Evolutionary conservation across 2,113 vertebrate genomes (phyloP).

Genomic region (Paramormyrops kingsleyae): DNA sequence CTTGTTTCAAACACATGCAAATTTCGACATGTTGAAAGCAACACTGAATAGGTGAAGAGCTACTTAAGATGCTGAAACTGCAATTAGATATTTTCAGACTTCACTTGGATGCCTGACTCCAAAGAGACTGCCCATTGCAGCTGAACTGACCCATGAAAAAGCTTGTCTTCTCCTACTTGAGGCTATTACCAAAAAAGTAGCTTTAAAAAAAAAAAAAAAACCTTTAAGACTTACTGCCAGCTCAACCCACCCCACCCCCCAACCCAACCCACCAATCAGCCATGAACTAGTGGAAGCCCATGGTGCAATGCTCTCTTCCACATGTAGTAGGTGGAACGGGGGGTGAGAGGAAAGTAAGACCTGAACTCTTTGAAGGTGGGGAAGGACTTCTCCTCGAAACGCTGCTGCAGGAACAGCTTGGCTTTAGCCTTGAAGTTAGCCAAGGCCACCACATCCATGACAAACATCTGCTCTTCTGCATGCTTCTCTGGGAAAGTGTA

Average conservation of each 20-base stretch:
- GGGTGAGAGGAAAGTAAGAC: conserved; percentile 80
- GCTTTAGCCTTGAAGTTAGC: conserved; percentile 93
- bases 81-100: conserved; percentile 25
- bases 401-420: conserved; percentile 88
- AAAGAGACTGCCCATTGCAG: conserved; percentile 5
- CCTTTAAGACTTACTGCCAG: neutral
- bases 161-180: neutral
- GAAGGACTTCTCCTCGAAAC: conserved; percentile 87
- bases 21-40: conserved; percentile 50
- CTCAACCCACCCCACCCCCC: neutral
- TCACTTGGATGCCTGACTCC: conserved; percentile 14
- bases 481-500: conserved; percentile 38
- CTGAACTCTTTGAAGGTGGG: conserved; percentile 92
- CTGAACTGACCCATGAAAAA: neutral
- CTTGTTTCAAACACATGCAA: conserved; percentile 62
- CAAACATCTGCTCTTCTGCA: conserved; percentile 61
- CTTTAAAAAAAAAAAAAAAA: neutral
- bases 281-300: conserved; percentile 80
- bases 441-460: conserved; percentile 78
- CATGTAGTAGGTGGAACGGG: conserved; percentile 96
- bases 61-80: conserved; percentile 37
- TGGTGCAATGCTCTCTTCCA: conserved; percentile 91
- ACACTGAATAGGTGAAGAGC: conserved; percentile 27
- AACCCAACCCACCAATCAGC: conserved; percentile 44
- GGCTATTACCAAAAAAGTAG: neutral